These are phyloP conservation scores for Dolichomitus sp. DNA, from an alignment of 2,888 invertebrate species.

Conservation along the genomic window DNA sequence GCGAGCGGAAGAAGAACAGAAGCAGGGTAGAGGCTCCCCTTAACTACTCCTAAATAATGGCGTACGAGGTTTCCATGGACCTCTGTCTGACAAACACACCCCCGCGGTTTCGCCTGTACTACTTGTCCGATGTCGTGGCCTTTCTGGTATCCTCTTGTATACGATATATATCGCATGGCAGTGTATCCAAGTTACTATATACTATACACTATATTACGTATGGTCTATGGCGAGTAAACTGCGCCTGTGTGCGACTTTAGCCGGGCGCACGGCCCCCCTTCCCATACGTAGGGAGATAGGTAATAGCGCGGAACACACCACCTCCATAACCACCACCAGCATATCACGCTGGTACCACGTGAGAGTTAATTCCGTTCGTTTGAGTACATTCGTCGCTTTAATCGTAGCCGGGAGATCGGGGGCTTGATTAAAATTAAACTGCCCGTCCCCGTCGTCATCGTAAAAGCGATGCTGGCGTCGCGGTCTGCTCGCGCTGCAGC, in stretches of 20 bases:
- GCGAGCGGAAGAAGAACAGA: conserved; percentile 4
- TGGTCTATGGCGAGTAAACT: conserved; percentile 14
- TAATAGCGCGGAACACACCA: conserved; percentile 30
- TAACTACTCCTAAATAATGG: conserved; percentile 41
- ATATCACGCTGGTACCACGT: conserved; percentile 3
- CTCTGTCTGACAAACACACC: conserved; percentile 23
- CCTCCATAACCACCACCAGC: conserved; percentile 5
- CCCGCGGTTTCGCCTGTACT: conserved; percentile 1
- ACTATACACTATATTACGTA: conserved; percentile 7
- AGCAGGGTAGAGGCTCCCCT: not conserved
- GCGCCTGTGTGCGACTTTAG: conserved; percentile 25
- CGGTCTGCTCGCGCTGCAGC: conserved; percentile 4
- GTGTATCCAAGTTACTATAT: not conserved
- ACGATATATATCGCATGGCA: not conserved
- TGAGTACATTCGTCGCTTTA: conserved; percentile 70
- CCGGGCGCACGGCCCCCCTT: conserved; percentile 6
- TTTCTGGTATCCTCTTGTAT: not conserved
- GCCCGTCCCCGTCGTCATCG: conserved; percentile 61
- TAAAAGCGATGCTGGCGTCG: conserved; percentile 53
- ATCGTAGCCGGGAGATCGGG: conserved; percentile 61
- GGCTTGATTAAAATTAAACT: conserved; percentile 73
- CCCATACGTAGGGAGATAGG: conserved; percentile 15
- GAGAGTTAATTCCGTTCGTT: conserved; percentile 71
- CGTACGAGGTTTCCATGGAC: conserved; percentile 15
- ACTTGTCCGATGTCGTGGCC: conserved; percentile 11